Conservation (phyloP, 2,888 invertebrate species). For the Perithous albicinctus region DNA sequence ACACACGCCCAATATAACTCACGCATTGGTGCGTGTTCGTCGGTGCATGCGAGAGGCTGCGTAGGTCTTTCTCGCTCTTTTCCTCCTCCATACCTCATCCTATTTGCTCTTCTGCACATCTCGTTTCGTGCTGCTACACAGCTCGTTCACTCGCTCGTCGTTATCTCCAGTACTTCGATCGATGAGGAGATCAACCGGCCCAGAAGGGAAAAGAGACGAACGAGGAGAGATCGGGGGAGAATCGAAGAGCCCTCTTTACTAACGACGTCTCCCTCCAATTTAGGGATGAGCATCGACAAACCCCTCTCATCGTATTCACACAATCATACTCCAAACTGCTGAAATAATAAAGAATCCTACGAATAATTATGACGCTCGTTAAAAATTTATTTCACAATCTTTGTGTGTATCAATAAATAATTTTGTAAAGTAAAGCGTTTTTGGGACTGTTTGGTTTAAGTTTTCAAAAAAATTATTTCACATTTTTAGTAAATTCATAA, state of each 20-base stretch:
- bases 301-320: conserved; percentile 10
- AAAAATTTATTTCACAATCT: neutral
- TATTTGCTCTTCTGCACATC: conserved; percentile 38
- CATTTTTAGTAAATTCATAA: too few relatives aligned
- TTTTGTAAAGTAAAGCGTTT: neutral
- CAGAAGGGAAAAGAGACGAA: conserved; percentile 47
- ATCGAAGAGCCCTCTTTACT: conserved; percentile 25
- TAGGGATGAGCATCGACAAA: conserved; percentile 18
- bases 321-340: neutral
- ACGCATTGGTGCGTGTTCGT: conserved; percentile 69
- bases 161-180: conserved; percentile 51
- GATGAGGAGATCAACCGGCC: conserved; percentile 41
- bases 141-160: conserved; percentile 17
- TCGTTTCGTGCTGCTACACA: conserved; percentile 25
- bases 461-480: too few relatives aligned
- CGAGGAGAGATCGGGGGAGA: conserved; percentile 42
- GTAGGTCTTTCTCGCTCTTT: conserved; percentile 33
- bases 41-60: conserved; percentile 64
- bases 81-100: conserved; percentile 33
- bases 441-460: too few relatives aligned
- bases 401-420: neutral
- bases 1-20: conserved; percentile 81
- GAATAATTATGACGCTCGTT: neutral
- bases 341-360: neutral
- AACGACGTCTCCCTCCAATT: conserved; percentile 38